Base-by-base conservation (phyloP, 1,140 invertebrate species). In the Drosophila bifasciata region DNA sequence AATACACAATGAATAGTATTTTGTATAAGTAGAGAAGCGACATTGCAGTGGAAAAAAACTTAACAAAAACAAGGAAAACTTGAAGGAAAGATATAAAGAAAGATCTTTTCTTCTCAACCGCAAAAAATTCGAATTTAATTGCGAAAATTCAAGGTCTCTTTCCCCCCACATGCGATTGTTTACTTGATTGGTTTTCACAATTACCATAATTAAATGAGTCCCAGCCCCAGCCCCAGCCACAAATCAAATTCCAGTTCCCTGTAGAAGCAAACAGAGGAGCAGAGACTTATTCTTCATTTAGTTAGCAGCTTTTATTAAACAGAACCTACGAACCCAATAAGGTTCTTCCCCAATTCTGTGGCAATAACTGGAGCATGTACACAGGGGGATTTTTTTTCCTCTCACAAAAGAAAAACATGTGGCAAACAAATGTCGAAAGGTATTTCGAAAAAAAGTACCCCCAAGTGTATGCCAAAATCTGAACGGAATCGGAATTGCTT, bases 141-240 rank as follows among this genome's bases (percentile, higher is more conserved):
- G 8, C 21, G 16, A 21, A 17, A 53, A 46, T 28, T 41, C 66
- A 76, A 76, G 77, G 77, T 40, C 28, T 13, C 11, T 46, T 23
- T 40, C 5, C 13, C 8, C 28, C 50, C 17, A 36, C 49, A 68
- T 64, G 53, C 50, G 46, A 62, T 73, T 86, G 64, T 86, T 81
- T 86, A 73, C 64, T 46, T 41, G 36, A 74, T 43, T 67, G 13
- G 36, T 74, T 77, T 73, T 68, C 83, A 78, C 74, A 88, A 73
- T 86, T 77, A 48, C 51, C 74, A 75, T 75, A 77, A 85, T 80
- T 80, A 80, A 85, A 67, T 13, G 19, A 23, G 16, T 41, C 17
- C 46, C 21, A 28, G 11, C 21, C 5, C 55, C 43, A 57, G 16
- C 46, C 17, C 46, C 21, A 28, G 11, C 21, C 5, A 60, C 43